Base-by-base conservation (phyloP, 2,888 invertebrate species). In the Pandemis corylana region DNA sequence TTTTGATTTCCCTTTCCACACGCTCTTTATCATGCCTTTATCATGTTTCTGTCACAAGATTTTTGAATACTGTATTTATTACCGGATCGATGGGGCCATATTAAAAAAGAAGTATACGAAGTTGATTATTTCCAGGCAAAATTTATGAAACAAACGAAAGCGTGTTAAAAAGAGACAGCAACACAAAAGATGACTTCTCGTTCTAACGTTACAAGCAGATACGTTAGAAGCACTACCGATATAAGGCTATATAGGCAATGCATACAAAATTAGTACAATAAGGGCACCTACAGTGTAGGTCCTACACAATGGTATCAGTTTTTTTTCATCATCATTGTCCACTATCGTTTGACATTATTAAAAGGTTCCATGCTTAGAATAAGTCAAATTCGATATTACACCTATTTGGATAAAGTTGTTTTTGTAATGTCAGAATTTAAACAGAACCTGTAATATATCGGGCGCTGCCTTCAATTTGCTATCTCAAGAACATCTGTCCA, bases 381-480 rank as follows among this genome's bases (percentile, higher is more conserved):
- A 12, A 59, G 5, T 3, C 28, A 59, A 59, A 59, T 59, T 28
- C 59, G 12, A 12, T 28, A 28, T 12, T 28, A 59, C 28, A 28
- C 12, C 53, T 15, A 59, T 28, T 12, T 1, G 10, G 7, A 9
- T 59, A 59, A 59, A 28, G 59, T 59, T 59, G 12, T 12, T 28
- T 59, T 59, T 59, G 59, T 28, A 12, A 59, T 10, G 28, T 9
- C 12, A 59, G 28, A 7, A 59, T 36, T 5, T 4, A 59, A 9
- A 28, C 10, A 20, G 56, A 15, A 59, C 59, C 15, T 56, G 59
- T 59, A 12, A 28, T 53, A 53, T 7, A 59, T 56, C 56, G 20
- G 59, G 12, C 59, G 28, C 12, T 59, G 59, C 59, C 59, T 59
- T 59, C 20, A 1, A 59, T 59, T 59, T 59, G 59, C 59, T 59